These are phyloP conservation scores for Brachylomia viminalis DNA, from an alignment of 2,888 invertebrate genomes.

Conservation along the genomic window DNA sequence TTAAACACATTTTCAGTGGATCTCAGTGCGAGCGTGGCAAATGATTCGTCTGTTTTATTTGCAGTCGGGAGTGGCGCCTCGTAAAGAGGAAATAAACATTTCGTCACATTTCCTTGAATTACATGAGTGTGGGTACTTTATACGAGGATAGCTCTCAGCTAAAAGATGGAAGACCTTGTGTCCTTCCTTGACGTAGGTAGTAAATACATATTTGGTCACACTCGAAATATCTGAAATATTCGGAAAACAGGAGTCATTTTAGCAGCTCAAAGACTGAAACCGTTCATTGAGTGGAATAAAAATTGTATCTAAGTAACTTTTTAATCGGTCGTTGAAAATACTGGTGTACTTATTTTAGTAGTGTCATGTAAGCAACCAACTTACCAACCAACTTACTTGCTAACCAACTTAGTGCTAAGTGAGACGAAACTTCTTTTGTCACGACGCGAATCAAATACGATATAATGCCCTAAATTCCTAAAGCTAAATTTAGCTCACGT, in stretches of 20 bases:
- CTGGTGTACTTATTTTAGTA: no score
- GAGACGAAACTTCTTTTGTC: background rate
- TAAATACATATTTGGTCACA: background rate
- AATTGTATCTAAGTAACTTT: background rate
- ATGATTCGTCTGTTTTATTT: slow-evolving; percentile 21
- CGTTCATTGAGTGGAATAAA: background rate
- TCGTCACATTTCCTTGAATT: slow-evolving; percentile 20
- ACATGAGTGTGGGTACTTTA: slow-evolving; percentile 5
- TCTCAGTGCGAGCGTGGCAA: slow-evolving; percentile 18
- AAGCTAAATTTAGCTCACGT: background rate
- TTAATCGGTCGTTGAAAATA: background rate
- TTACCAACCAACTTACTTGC: no score
- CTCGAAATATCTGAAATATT: background rate
- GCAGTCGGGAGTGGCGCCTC: no score
- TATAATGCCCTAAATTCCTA: background rate
- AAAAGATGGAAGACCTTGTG: background rate
- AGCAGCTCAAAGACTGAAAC: background rate
- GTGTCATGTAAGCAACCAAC: no score
- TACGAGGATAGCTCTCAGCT: background rate
- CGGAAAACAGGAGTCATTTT: background rate
- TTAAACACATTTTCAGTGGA: slow-evolving; percentile 33
- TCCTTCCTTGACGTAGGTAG: no score
- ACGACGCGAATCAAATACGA: background rate
- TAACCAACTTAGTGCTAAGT: background rate
- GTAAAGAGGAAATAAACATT: slow-evolving; percentile 33